A percentile compares a stretch with the other conserved stretches of the same genome.
These are phyloP conservation scores for Hemaris fuciformis DNA, from an alignment of 2,888 invertebrate species.

Conservation along the genomic window DNA sequence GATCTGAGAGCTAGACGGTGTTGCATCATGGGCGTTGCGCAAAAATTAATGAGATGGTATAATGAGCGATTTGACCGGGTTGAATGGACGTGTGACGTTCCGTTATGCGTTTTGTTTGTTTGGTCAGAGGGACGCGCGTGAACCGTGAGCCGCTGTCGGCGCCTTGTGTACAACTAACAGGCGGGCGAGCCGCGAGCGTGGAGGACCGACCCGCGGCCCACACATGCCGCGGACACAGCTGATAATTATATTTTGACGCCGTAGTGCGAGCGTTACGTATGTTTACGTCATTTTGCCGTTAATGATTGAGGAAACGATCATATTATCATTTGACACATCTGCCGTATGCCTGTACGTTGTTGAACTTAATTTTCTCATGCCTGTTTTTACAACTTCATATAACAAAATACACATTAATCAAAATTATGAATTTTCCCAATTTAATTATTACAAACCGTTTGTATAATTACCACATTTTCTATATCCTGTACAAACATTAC, in stretches of 20 bases:
- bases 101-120: conserved; percentile 22
- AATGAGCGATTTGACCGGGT: conserved; percentile 11
- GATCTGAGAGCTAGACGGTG: conserved; percentile 53
- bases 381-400: not conserved
- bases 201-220: conserved; percentile 26
- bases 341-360: not conserved
- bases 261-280: conserved; percentile 30
- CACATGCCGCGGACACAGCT: conserved; percentile 58
- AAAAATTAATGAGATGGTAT: conserved; percentile 31
- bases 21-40: conserved; percentile 60
- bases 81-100: conserved; percentile 23
- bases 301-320: conserved; percentile 32
- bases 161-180: conserved; percentile 57
- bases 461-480: not conserved
- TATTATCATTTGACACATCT: conserved; percentile 8
- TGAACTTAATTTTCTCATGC: not conserved
- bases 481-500: not conserved
- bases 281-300: conserved; percentile 35
- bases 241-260: conserved; percentile 59
- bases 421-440: not conserved
- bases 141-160: conserved; percentile 42
- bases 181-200: too few relatives aligned
- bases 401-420: not conserved
- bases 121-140: conserved; percentile 44
- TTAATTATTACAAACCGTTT: not conserved